Evolutionary conservation across 2,113 vertebrate genomes (phyloP).

Genomic region (Cettia cetti): DNA sequence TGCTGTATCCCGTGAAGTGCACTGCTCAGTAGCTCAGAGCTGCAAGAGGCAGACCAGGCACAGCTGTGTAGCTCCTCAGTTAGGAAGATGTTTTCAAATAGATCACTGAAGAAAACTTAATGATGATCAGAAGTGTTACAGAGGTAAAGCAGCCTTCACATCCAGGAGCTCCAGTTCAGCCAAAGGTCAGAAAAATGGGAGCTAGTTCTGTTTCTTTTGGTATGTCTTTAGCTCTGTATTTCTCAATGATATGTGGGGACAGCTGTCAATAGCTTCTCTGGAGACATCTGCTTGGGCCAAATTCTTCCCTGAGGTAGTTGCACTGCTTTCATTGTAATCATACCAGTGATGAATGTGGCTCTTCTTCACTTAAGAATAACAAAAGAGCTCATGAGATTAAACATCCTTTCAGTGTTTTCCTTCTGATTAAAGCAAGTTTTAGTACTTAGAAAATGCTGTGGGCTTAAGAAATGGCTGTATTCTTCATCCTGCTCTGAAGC

Average conservation of each 20-base stretch:
- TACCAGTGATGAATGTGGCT: neutral
- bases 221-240: neutral
- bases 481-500: neutral
- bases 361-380: neutral
- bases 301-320: neutral
- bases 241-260: neutral
- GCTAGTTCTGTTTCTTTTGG: neutral
- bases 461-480: neutral
- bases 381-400: neutral
- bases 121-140: neutral
- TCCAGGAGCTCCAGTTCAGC: neutral
- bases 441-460: neutral
- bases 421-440: neutral
- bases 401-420: neutral
- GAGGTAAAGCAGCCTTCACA: neutral
- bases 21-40: neutral
- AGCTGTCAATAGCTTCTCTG: neutral
- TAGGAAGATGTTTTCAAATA: neutral
- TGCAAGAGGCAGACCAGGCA: neutral
- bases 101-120: neutral
- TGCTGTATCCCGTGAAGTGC: neutral
- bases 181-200: slow-evolving; percentile 12
- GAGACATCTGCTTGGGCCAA: neutral
- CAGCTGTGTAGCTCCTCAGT: neutral
- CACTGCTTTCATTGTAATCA: neutral